Conservation (phyloP, 2,797 vertebrate species). For the Cryptoprocta ferox region DNA sequence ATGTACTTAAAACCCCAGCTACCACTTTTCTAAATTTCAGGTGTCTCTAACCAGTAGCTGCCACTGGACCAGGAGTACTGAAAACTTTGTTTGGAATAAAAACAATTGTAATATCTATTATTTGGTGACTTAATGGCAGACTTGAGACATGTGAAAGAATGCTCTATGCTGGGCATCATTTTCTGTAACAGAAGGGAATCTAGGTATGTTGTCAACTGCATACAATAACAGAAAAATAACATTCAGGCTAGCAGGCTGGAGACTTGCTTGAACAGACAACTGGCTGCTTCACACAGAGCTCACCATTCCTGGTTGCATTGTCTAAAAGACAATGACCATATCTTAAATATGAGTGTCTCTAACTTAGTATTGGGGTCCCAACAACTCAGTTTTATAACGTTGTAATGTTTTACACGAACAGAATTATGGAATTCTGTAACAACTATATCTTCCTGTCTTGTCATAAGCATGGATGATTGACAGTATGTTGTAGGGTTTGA, state of each 20-base stretch:
- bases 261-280: background rate
- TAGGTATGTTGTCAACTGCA: background rate
- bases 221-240: background rate
- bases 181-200: background rate
- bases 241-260: background rate
- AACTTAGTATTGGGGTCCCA: background rate
- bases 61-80: background rate
- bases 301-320: background rate
- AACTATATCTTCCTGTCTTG: background rate
- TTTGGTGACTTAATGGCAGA: background rate
- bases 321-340: background rate
- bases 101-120: background rate
- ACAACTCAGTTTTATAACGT: background rate
- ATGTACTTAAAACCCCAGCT: slow-evolving; percentile 4
- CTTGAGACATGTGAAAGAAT: background rate
- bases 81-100: slow-evolving; percentile 13
- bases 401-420: background rate
- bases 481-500: background rate
- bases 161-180: background rate
- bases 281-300: background rate
- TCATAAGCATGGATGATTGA: background rate
- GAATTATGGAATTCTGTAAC: background rate
- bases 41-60: background rate
- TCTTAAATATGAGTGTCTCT: background rate
- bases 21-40: background rate